These are phyloP conservation scores for Myrmophylax atrothorax DNA, from an alignment of 2,113 vertebrate species.

Conservation along the genomic window DNA sequence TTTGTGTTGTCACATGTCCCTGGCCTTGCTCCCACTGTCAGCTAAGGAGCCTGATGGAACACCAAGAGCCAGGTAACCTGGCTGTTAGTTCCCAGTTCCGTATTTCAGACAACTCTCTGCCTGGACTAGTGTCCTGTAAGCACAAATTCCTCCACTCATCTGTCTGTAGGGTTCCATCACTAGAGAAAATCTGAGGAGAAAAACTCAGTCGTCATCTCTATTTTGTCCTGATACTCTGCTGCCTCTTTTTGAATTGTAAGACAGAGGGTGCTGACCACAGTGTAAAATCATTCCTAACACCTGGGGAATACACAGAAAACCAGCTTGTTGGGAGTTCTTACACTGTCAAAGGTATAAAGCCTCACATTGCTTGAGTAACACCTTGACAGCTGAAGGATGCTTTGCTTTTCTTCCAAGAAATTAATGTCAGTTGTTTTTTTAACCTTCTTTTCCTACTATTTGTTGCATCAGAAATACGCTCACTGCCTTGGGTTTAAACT, in stretches of 20 bases:
- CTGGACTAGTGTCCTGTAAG: neutral
- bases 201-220: neutral
- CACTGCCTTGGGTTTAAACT: conserved; percentile 46
- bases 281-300: neutral
- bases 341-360: neutral
- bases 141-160: neutral
- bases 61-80: neutral
- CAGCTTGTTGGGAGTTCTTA: neutral
- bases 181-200: neutral
- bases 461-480: conserved; percentile 15
- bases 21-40: neutral
- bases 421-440: neutral
- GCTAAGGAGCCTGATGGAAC: neutral
- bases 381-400: neutral
- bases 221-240: neutral
- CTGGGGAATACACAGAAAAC: neutral
- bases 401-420: conserved; percentile 2
- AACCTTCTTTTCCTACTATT: neutral
- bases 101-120: neutral
- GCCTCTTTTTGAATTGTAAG: neutral
- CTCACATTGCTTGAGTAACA: neutral
- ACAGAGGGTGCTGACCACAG: neutral
- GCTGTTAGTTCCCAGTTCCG: fast-evolving
- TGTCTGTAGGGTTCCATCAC: neutral
- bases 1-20: fast-evolving